Evolutionary conservation across 2,888 invertebrate genomes (phyloP).

Genomic region (Nomada ruficornis): DNA sequence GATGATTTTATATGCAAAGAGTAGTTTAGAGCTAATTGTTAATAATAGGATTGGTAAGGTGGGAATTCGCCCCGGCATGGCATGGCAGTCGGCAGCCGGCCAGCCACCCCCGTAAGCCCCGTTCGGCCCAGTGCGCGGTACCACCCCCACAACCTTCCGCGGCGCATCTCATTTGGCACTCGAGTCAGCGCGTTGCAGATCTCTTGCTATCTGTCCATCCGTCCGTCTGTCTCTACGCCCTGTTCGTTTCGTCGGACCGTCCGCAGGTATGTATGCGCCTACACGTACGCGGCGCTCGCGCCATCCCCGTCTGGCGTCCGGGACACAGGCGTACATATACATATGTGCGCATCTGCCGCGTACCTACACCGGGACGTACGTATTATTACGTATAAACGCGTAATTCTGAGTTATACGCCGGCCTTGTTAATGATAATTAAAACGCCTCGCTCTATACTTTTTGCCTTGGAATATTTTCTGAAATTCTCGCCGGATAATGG

Average conservation of each 20-base stretch:
- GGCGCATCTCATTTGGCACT: slow-evolving; percentile 79
- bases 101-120: slow-evolving; percentile 65
- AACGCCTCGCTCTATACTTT: slow-evolving; percentile 81
- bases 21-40: slow-evolving; percentile 84
- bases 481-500: slow-evolving; percentile 74
- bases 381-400: slow-evolving; percentile 83
- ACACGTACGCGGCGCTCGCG: slow-evolving; percentile 50
- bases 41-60: slow-evolving; percentile 85
- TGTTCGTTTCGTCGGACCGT: slow-evolving; percentile 65
- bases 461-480: slow-evolving; percentile 76
- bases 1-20: slow-evolving; percentile 84
- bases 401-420: slow-evolving; percentile 83
- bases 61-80: slow-evolving; percentile 81
- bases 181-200: slow-evolving; percentile 78
- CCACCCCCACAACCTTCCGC: slow-evolving; percentile 60
- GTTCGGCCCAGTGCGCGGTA: slow-evolving; percentile 61
- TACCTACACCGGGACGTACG: slow-evolving; percentile 72
- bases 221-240: slow-evolving; percentile 46
- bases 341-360: slow-evolving; percentile 63
- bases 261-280: slow-evolving; percentile 62
- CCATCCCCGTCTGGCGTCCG: slow-evolving; percentile 54
- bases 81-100: slow-evolving; percentile 55
- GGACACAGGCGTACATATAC: slow-evolving; percentile 41
- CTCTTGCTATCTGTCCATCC: slow-evolving; percentile 72
- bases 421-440: slow-evolving; percentile 84